Percentiles rank a stretch among this genome's conserved stretches.
Conservation (phyloP, 1,140 invertebrate species). For the Drosophila busckii region DNA sequence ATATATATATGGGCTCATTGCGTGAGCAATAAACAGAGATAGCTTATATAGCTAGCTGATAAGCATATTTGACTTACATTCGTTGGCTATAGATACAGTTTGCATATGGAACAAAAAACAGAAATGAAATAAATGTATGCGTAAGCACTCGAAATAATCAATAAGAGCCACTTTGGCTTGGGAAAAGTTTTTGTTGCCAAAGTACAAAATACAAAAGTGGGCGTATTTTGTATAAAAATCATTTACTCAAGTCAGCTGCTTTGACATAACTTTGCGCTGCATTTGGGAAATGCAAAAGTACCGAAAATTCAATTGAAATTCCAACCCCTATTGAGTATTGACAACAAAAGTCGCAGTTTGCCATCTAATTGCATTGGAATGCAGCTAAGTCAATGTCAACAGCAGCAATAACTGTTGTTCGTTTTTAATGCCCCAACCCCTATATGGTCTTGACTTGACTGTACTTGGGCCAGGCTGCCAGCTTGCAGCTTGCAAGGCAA, state of each 20-base stretch:
- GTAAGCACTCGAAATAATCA: slow-evolving; percentile 71
- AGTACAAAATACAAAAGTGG: slow-evolving; percentile 34
- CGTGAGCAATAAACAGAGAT: slow-evolving; percentile 53
- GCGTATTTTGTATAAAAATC: no score
- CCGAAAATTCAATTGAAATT: no score
- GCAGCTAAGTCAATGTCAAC: slow-evolving; percentile 69
- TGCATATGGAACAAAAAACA: slow-evolving; percentile 20
- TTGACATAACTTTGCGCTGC: no score
- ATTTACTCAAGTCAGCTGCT: no score
- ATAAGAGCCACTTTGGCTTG: slow-evolving; percentile 58
- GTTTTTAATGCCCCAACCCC: slow-evolving; percentile 39
- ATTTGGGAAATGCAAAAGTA: no score
- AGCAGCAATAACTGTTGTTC: no score
- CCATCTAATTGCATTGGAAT: slow-evolving; percentile 63
- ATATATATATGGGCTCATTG: slow-evolving; percentile 4
- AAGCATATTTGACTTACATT: slow-evolving; percentile 75
- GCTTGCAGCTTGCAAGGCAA: slow-evolving; percentile 59
- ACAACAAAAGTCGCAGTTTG: slow-evolving; percentile 29
- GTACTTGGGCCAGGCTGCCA: slow-evolving; percentile 41
- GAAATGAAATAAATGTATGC: slow-evolving; percentile 43
- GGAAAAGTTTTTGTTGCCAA: slow-evolving; percentile 15
- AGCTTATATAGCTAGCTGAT: slow-evolving; percentile 58
- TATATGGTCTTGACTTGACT: slow-evolving; percentile 29
- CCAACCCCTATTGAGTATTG: no score
- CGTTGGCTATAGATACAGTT: slow-evolving; percentile 21